Evolutionary conservation across 2,113 vertebrate species (phyloP).

Genomic region (Pyxicephalus adspersus): DNA sequence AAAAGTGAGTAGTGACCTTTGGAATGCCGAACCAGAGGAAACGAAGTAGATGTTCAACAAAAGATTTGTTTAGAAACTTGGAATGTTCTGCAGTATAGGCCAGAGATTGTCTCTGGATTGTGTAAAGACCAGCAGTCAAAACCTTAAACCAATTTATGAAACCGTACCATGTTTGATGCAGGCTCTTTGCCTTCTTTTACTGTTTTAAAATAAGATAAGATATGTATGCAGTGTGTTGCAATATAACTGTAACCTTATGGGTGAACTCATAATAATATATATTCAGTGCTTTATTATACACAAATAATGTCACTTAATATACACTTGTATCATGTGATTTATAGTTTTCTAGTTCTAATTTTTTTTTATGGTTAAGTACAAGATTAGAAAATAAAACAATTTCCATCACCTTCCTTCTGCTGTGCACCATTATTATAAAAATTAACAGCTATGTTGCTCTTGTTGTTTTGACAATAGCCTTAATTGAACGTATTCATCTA

Average conservation of each 20-base stretch:
- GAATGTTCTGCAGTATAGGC: neutral
- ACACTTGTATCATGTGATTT: too few relatives aligned
- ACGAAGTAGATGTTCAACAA: conserved; percentile 24
- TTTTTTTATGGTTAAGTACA: too few relatives aligned
- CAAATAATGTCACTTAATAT: too few relatives aligned
- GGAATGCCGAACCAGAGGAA: neutral
- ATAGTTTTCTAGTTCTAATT: too few relatives aligned
- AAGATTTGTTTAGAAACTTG: conserved; percentile 45
- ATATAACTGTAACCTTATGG: neutral
- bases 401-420: too few relatives aligned
- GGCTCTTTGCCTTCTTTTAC: neutral
- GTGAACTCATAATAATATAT: too few relatives aligned
- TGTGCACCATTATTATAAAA: too few relatives aligned
- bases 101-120: conserved; percentile 34
- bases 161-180: neutral
- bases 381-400: too few relatives aligned
- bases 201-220: neutral
- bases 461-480: too few relatives aligned
- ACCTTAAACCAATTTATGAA: neutral
- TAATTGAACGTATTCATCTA: too few relatives aligned
- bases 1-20: conserved; percentile 49
- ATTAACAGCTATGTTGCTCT: too few relatives aligned
- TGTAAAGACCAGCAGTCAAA: neutral
- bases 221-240: neutral
- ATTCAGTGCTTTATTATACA: too few relatives aligned